Evolutionary conservation across 2,797 vertebrate genomes (phyloP).

Genomic region (Sciurus vulgaris): DNA sequence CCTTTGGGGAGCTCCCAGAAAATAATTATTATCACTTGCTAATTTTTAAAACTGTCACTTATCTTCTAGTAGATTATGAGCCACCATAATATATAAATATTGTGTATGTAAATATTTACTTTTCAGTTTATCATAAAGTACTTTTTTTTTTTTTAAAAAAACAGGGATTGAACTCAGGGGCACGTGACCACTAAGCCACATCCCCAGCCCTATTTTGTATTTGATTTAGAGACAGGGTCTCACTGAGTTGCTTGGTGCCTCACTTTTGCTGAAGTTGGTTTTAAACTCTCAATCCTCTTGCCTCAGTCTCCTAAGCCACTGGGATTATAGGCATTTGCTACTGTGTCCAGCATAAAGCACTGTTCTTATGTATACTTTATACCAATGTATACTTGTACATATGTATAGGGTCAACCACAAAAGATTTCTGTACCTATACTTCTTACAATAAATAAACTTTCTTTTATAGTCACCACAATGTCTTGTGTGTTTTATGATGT

Average conservation of each 20-base stretch:
- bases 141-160: no score
- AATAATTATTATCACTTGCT: background rate
- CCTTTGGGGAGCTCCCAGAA: background rate
- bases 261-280: no score
- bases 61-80: background rate
- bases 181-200: no score
- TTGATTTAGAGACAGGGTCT: no score
- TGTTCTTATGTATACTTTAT: background rate
- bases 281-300: no score
- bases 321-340: no score
- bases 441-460: constrained; percentile 21
- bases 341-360: background rate
- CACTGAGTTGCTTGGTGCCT: no score
- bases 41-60: background rate
- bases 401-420: background rate
- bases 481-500: background rate
- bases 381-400: background rate
- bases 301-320: no score
- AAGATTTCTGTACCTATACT: background rate
- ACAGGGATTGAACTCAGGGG: no score
- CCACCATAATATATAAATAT: background rate
- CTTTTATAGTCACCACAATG: background rate
- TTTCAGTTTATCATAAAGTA: background rate
- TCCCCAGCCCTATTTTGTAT: no score
- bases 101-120: background rate